Conservation (phyloP, 2,113 vertebrate species). For the Podarcis raffonei region DNA sequence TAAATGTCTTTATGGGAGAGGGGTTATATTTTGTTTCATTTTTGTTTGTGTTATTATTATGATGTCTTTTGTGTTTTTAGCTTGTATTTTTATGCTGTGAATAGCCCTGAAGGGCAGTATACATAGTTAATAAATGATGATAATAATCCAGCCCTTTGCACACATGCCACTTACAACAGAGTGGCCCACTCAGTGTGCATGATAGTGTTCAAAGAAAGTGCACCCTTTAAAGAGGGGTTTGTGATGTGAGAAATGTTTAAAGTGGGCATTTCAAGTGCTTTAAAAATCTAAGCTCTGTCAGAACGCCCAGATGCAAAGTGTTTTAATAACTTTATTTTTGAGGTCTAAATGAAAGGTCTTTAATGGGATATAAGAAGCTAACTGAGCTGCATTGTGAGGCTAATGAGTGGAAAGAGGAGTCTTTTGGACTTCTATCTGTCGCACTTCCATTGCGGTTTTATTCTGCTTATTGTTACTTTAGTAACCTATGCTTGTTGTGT, state of each 20-base stretch:
- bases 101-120: no score
- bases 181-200: not conserved
- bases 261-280: not conserved
- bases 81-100: no score
- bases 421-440: not conserved
- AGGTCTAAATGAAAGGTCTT: not conserved
- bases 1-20: no score
- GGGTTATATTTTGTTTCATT: no score
- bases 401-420: not conserved
- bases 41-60: no score
- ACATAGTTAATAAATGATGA: no score
- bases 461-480: not conserved
- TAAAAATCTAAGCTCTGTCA: not conserved
- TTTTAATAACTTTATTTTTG: not conserved
- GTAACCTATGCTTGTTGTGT: not conserved
- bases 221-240: not conserved
- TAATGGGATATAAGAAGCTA: not conserved
- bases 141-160: not conserved
- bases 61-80: no score
- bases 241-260: not conserved
- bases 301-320: not conserved
- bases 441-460: not conserved
- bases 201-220: not conserved
- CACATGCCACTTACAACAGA: not conserved
- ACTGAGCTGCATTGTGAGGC: not conserved